These are phyloP conservation scores for Opisthocomus hoazin DNA, from an alignment of 2,113 vertebrate species.

Conservation along the genomic window DNA sequence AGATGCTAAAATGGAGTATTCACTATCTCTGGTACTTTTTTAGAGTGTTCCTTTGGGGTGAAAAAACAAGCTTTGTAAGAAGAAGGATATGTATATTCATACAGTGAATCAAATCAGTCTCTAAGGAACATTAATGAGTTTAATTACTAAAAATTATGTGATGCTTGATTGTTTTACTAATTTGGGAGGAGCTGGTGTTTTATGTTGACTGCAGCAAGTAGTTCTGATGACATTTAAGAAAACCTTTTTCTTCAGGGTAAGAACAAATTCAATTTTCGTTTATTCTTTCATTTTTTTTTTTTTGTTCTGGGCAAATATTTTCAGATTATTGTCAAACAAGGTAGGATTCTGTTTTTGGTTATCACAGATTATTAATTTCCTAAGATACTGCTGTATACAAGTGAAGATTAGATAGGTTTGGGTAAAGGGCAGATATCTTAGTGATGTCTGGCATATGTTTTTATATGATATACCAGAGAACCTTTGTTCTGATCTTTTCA, in stretches of 20 bases:
- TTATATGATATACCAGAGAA: background rate
- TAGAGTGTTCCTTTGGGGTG: conserved; percentile 11
- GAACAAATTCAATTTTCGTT: background rate
- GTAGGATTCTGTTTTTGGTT: conserved; percentile 38
- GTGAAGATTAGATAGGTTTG: conserved; percentile 16
- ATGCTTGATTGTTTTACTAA: conserved; percentile 65
- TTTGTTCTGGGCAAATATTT: conserved; percentile 19
- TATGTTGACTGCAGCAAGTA: conserved; percentile 23
- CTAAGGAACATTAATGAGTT: conserved; percentile 60
- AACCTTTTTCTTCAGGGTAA: background rate
- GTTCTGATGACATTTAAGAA: conserved; percentile 39
- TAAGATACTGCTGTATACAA: conserved; percentile 19
- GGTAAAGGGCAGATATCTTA: conserved; percentile 43
- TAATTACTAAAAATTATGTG: conserved; percentile 65
- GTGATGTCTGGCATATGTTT: background rate
- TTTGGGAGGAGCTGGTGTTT: conserved; percentile 56
- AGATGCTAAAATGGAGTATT: background rate
- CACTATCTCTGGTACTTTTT: background rate
- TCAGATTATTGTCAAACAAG: conserved; percentile 17
- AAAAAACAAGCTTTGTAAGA: background rate
- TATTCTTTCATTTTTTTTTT: conserved; percentile 37
- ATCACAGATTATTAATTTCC: conserved; percentile 22
- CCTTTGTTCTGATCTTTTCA: conserved; percentile 54
- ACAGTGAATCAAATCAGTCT: conserved; percentile 51
- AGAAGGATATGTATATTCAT: background rate